Percentiles rank a stretch among this genome's conserved stretches.
These are phyloP conservation scores for Periplaneta americana DNA, from an alignment of 1,140 invertebrate genomes.

Conservation along the genomic window DNA sequence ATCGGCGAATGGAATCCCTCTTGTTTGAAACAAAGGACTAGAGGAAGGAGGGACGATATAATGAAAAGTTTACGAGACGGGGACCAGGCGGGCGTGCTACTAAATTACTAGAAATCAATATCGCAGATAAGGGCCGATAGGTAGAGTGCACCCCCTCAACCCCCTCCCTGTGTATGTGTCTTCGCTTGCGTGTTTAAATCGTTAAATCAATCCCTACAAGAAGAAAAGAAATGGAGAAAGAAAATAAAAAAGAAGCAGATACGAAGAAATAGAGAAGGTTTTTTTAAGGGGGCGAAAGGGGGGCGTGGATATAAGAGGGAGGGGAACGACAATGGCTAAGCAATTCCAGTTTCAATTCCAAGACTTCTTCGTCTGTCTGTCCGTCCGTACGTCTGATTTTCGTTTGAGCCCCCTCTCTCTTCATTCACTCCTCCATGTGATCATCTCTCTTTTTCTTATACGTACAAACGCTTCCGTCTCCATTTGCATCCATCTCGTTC, in stretches of 20 bases:
- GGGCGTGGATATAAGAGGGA: not conserved
- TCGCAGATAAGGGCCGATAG: not conserved
- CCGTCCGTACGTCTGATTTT: not conserved
- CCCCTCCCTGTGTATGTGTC: not conserved
- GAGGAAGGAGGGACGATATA: not conserved
- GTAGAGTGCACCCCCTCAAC: too few species aligned
- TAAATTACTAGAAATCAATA: not conserved
- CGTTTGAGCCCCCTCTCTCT: not conserved
- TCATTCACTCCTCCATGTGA: not conserved
- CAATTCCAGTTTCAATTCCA: conserved; percentile 18
- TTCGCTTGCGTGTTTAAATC: not conserved
- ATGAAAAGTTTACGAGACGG: not conserved
- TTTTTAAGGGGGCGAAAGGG: not conserved
- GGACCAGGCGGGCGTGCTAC: not conserved
- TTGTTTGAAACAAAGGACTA: not conserved
- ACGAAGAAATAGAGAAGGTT: not conserved
- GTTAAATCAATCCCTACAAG: not conserved
- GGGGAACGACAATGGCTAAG: conserved; percentile 15
- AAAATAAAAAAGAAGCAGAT: not conserved
- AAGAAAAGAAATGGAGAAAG: not conserved
- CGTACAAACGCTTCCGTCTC: not conserved
- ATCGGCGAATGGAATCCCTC: not conserved
- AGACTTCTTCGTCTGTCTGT: not conserved
- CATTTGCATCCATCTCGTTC: not conserved
- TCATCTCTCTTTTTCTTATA: not conserved